These are phyloP conservation scores for Mallotus villosus DNA, from an alignment of 2,797 vertebrate species.

Conservation along the genomic window DNA sequence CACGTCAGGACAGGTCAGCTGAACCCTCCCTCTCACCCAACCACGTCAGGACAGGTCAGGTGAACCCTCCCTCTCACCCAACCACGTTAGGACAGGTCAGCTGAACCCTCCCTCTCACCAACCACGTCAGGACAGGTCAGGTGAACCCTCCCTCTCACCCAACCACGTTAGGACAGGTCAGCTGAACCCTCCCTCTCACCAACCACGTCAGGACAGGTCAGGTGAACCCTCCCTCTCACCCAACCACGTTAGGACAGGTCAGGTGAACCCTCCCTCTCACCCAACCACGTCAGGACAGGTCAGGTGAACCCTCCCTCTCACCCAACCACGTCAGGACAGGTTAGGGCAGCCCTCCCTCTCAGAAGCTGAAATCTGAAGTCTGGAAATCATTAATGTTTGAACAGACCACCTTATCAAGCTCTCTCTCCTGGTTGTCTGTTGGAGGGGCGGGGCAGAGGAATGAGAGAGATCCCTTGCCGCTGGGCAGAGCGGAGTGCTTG, in stretches of 20 bases:
- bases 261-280: neutral
- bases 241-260: too few relatives aligned
- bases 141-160: too few relatives aligned
- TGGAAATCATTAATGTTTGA: slow-evolving; percentile 50
- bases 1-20: too few relatives aligned
- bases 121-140: too few relatives aligned
- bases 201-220: too few relatives aligned
- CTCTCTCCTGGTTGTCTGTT: neutral
- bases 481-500: too few relatives aligned
- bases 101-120: too few relatives aligned
- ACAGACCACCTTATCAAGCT: slow-evolving; percentile 41
- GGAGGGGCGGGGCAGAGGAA: too few relatives aligned
- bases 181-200: slow-evolving; percentile 18
- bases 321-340: slow-evolving; percentile 39
- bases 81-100: too few relatives aligned
- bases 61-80: neutral
- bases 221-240: too few relatives aligned
- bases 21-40: slow-evolving; percentile 5
- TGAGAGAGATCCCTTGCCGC: too few relatives aligned
- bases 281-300: too few relatives aligned
- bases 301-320: neutral
- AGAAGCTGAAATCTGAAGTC: slow-evolving; percentile 29
- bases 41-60: slow-evolving; percentile 31
- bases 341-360: slow-evolving; percentile 18
- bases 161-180: slow-evolving; percentile 32